Conservation (phyloP, 1,140 invertebrate genomes). For the Aethina tumida region DNA sequence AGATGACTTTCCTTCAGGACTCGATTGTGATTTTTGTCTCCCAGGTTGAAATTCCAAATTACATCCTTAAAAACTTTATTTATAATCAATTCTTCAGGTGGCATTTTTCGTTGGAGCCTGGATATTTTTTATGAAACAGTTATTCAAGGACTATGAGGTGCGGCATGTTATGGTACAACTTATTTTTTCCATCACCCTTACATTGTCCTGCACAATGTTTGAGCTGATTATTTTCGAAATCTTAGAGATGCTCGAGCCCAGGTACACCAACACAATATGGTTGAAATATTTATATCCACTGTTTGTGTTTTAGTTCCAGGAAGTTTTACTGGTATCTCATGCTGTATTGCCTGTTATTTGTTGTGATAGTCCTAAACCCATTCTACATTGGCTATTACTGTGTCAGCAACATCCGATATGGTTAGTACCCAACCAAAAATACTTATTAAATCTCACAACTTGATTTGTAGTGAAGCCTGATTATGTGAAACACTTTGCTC, state of each 20-base stretch:
- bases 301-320: constrained; percentile 65
- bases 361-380: constrained; percentile 93
- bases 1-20: too few relatives aligned
- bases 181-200: constrained; percentile 95
- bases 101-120: constrained; percentile 94
- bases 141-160: constrained; percentile 98
- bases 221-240: constrained; percentile 99
- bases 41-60: too few relatives aligned
- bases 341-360: constrained; percentile 83
- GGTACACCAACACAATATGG: constrained; percentile 20
- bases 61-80: too few relatives aligned
- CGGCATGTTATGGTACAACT: constrained; percentile 89
- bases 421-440: too few relatives aligned
- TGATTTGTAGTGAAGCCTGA: constrained; percentile 64
- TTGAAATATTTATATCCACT: constrained; percentile 10
- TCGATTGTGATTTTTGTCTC: too few relatives aligned
- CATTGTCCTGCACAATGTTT: constrained; percentile 98
- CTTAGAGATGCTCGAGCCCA: constrained; percentile 77
- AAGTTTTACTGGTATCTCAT: constrained; percentile 95
- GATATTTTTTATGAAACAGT: constrained; percentile 97
- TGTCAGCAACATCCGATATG: constrained; percentile 81
- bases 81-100: constrained; percentile 74
- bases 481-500: constrained; percentile 69
- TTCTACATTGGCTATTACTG: constrained; percentile 96
- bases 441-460: neutral